phyloP scores from a whole-genome alignment of 2,888 invertebrate genomes.

The Metellina segmentata region DNA sequence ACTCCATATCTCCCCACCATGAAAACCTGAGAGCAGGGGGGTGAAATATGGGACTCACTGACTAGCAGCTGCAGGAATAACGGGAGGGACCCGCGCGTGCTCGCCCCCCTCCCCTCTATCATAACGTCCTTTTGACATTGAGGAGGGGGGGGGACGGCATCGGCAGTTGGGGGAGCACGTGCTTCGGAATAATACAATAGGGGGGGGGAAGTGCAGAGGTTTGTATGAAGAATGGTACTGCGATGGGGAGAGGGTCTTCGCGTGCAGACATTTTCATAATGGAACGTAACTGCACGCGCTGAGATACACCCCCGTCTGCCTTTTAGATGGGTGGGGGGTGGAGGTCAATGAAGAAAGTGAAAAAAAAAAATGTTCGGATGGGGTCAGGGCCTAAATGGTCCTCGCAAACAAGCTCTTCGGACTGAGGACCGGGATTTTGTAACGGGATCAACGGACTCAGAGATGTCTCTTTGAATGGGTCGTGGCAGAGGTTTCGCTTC shows the following conservation, averaged over 20 bases:
- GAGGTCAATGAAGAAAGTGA: conserved; percentile 70
- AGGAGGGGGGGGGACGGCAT: conserved; percentile 4
- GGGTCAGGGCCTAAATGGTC: conserved; percentile 18
- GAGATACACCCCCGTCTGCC: conserved; percentile 1
- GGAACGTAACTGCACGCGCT: conserved; percentile 49
- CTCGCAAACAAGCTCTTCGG: conserved; percentile 36
- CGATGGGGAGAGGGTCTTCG: conserved; percentile 8
- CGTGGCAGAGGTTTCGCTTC: conserved; percentile 7
- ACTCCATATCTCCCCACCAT: too few relatives aligned
- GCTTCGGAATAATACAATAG: conserved; percentile 60
- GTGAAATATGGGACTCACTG: conserved; percentile 59
- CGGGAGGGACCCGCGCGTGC: conserved; percentile 17
- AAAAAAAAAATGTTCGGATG: conserved; percentile 18
- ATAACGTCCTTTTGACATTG: conserved; percentile 70
- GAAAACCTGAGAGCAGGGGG: conserved; percentile 27
- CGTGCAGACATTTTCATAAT: conserved; percentile 73
- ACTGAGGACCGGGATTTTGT: not conserved
- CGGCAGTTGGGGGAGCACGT: conserved; percentile 25
- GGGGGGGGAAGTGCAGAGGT: conserved; percentile 28
- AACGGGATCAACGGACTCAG: conserved; percentile 49
- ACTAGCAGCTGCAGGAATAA: conserved; percentile 63
- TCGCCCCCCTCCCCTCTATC: conserved; percentile 19
- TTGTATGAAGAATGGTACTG: conserved; percentile 52
- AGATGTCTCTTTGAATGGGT: not conserved
- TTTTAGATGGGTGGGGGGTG: conserved; percentile 49